phyloP scores from a whole-genome alignment of 1,140 invertebrate species.

The Caenorhabditis elegans region DNA sequence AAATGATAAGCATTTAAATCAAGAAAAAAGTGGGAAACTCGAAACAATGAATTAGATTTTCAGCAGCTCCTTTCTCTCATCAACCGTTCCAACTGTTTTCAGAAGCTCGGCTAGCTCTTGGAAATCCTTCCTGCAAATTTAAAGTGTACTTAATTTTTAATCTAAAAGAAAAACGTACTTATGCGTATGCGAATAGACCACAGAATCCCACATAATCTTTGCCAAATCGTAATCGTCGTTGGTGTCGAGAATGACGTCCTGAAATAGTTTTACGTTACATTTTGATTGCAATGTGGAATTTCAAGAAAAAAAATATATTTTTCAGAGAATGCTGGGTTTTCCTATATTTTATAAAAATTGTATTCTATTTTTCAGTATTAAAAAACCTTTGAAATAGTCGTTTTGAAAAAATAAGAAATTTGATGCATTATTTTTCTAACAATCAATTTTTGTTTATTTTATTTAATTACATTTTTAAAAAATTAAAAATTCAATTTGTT shows the following conservation, averaged over 20 bases:
- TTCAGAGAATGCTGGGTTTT: too few species aligned
- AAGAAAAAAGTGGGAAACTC: too few species aligned
- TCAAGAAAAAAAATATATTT: too few species aligned
- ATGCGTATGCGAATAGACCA: constrained; percentile 52
- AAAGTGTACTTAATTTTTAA: not conserved
- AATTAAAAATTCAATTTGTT: too few species aligned
- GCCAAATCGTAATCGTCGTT: constrained; percentile 60
- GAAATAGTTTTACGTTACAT: not conserved
- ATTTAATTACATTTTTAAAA: too few species aligned
- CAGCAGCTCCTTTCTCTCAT: not conserved
- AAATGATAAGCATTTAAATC: too few species aligned
- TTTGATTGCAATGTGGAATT: too few species aligned
- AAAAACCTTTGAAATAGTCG: too few species aligned
- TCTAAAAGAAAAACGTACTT: not conserved
- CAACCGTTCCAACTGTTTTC: constrained; percentile 25
- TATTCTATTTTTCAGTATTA: too few species aligned
- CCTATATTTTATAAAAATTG: too few species aligned
- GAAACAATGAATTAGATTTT: not conserved
- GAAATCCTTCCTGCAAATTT: constrained; percentile 35
- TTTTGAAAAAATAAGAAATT: not conserved
- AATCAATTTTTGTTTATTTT: too few species aligned
- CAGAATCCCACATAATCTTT: constrained; percentile 64
- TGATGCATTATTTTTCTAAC: too few species aligned
- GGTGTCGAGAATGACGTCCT: constrained; percentile 72
- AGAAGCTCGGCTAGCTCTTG: constrained; percentile 32